A percentile compares a stretch with the other conserved stretches of the same genome.
Evolutionary conservation across 1,140 invertebrate genomes (phyloP).

Genomic region (Aphelenchoides fujianensis): DNA sequence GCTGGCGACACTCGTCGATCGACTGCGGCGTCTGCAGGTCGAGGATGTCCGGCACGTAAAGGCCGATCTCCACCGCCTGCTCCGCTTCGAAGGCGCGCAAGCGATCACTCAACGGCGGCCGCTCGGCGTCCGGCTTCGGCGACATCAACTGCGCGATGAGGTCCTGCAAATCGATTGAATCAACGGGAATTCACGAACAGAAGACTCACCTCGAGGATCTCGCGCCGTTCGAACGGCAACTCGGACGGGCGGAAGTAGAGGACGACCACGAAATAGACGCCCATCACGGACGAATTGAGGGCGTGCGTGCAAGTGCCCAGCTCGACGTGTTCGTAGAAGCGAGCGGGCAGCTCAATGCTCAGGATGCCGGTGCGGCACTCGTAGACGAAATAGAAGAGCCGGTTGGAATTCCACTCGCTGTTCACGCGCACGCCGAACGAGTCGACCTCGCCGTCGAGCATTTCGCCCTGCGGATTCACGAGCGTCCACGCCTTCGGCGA

Average conservation of each 20-base stretch:
- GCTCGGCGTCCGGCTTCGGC: background rate
- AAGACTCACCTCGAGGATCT: background rate
- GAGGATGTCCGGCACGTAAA: background rate
- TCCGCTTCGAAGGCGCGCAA: background rate
- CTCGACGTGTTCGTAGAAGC: slow-evolving; percentile 4
- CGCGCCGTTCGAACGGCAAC: background rate
- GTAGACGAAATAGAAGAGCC: slow-evolving; percentile 3
- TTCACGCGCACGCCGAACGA: background rate
- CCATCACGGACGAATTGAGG: background rate
- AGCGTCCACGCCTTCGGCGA: background rate
- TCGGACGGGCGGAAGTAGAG: background rate
- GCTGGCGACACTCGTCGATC: background rate
- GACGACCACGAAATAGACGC: background rate
- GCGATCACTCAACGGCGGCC: slow-evolving; percentile 6
- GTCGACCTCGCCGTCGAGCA: background rate
- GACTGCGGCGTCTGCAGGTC: background rate
- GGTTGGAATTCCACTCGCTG: background rate
- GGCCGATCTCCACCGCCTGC: background rate
- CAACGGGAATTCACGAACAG: background rate
- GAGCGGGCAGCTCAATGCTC: background rate
- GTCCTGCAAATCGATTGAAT: background rate
- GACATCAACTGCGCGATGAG: background rate
- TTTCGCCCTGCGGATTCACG: background rate
- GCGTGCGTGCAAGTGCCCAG: background rate
- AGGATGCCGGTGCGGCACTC: background rate